Conservation (phyloP, 2,888 invertebrate genomes). For the Ophion costatus region DNA sequence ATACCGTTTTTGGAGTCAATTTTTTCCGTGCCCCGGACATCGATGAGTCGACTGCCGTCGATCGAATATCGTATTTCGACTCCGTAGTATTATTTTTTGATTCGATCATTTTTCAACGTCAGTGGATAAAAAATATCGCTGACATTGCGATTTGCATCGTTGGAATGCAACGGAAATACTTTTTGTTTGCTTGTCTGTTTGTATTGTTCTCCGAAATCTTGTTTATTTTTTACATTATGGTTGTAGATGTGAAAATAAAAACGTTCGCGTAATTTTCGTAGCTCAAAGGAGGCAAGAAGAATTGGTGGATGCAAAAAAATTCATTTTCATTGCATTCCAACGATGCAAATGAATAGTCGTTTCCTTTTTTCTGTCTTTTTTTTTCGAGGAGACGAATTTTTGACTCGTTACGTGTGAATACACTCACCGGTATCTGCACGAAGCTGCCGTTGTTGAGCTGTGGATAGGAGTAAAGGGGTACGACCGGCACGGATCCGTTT, state of each 20-base stretch:
- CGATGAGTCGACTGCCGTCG: too few species aligned
- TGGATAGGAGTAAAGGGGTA: conserved; percentile 93
- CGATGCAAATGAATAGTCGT: background rate
- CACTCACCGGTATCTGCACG: conserved; percentile 95
- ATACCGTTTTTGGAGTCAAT: too few species aligned
- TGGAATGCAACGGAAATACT: background rate
- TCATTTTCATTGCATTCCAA: background rate
- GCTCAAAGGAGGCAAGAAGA: too few species aligned
- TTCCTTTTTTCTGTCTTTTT: too few species aligned
- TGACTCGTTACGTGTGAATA: background rate
- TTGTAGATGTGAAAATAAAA: background rate
- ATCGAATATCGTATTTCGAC: too few species aligned
- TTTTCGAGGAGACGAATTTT: background rate
- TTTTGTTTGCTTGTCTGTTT: background rate
- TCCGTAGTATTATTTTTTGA: too few species aligned
- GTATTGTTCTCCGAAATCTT: background rate
- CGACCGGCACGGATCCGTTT: conserved; percentile 94
- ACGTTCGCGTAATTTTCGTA: too few species aligned
- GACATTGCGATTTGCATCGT: too few species aligned
- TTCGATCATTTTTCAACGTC: too few species aligned
- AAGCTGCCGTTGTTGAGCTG: conserved; percentile 94
- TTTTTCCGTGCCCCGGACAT: too few species aligned
- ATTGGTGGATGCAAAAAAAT: background rate
- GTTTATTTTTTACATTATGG: background rate
- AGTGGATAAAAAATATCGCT: too few species aligned